Conservation (phyloP, 2,113 vertebrate species). For the Saguinus midas region DNA sequence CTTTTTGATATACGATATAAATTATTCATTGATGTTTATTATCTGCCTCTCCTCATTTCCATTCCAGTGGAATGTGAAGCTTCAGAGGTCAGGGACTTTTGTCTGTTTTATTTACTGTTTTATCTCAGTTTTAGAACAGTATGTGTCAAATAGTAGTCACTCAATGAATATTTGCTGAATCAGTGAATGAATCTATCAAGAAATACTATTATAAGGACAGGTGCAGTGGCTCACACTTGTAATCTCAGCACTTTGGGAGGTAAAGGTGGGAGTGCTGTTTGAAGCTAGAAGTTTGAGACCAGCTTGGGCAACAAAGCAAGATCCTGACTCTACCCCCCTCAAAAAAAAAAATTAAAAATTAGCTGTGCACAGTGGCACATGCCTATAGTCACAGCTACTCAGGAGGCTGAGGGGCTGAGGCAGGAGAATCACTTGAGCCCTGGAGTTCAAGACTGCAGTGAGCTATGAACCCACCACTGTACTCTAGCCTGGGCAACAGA, state of each 20-base stretch:
- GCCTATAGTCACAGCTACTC: not conserved
- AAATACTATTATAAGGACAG: not conserved
- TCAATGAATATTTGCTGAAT: not conserved
- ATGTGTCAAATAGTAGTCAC: not conserved
- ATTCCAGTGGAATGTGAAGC: not conserved
- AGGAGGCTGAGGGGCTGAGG: not conserved
- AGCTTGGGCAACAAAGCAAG: not conserved
- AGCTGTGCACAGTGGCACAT: not conserved
- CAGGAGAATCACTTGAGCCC: not conserved
- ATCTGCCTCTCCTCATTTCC: not conserved
- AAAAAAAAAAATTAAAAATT: not conserved
- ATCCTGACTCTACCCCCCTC: not conserved
- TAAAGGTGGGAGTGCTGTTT: not conserved
- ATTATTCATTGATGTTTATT: not conserved
- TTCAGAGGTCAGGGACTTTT: not conserved
- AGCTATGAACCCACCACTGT: no score
- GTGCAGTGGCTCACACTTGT: not conserved
- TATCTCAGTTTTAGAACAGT: not conserved
- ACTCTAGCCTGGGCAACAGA: no score
- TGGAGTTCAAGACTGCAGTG: not conserved
- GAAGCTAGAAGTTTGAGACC: not conserved
- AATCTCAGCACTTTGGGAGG: not conserved
- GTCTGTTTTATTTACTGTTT: not conserved
- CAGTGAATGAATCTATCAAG: not conserved
- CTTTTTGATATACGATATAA: not conserved